A percentile compares a stretch with the other conserved stretches of the same genome.
phyloP scores from a whole-genome alignment of 1,140 invertebrate species.

The Cotesia glomerata region DNA sequence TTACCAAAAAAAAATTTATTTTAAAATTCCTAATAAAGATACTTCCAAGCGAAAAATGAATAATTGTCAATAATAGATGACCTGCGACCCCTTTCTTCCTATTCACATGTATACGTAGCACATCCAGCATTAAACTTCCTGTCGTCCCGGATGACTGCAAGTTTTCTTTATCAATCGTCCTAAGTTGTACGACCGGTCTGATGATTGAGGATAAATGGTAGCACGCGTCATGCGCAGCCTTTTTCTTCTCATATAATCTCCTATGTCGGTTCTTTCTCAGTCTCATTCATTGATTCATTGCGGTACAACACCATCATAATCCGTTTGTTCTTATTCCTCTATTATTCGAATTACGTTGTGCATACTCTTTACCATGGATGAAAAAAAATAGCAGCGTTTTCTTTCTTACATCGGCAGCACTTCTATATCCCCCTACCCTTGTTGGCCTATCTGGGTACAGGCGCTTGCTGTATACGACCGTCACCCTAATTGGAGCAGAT shows the following conservation, averaged over 20 bases:
- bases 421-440: too few species aligned
- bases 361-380: background rate
- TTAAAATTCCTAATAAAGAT: background rate
- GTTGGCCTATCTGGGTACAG: background rate
- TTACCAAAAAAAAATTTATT: background rate
- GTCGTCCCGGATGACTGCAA: constrained; percentile 51
- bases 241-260: constrained; percentile 34
- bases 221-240: constrained; percentile 57
- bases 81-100: background rate
- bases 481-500: constrained; percentile 58
- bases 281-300: background rate
- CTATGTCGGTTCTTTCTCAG: constrained; percentile 2
- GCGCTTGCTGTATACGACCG: constrained; percentile 19
- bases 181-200: constrained; percentile 48
- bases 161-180: constrained; percentile 59
- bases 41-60: too few species aligned
- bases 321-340: background rate
- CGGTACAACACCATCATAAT: background rate
- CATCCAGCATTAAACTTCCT: constrained; percentile 23
- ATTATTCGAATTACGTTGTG: background rate
- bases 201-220: constrained; percentile 62
- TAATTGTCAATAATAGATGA: background rate
- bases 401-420: too few species aligned
- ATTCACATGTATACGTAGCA: background rate
- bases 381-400: too few species aligned